Evolutionary conservation across 2,113 vertebrate species (phyloP), one percentile per base, ranked within the genome.

Genomic region (Scytalopus superciliaris): DNA sequence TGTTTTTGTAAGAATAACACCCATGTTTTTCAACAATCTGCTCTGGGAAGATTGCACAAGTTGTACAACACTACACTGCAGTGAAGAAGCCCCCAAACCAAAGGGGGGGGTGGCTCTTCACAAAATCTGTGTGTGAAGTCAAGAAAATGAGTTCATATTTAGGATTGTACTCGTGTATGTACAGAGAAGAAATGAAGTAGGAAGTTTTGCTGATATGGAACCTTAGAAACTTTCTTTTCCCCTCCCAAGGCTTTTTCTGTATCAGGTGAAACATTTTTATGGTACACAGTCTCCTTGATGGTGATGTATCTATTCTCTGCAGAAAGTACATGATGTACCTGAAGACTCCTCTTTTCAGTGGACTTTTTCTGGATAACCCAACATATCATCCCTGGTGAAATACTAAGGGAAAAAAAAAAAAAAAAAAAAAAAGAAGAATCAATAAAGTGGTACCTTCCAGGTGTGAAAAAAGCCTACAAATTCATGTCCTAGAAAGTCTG

Each of bases 1-100:
- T 56, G 25, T 6, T 81, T 63, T 59, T 40, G 8, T 45, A 56
- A 39, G 45, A 69, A 10, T 31, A 37, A 14, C 14, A 50, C 15
- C 23, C 12, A 3, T 37, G 31, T 6, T 37, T 84, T 91, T 39
- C 42, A 78, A 3, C 12, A 52, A 24, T 19, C 27, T 93, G 28
- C 44, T 45, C 10, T 16, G 30, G n/a, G 50, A 70, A 27, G 14
- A 42, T 2, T 82, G 33, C 31, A 44, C 17, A 30, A n/a, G 35
- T 22, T 66, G 19, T 9, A 11, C 10, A 56, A 4, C 9, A 2
- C 24, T 25, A 1, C 9, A 3, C 21, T 24, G 2, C 37, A 31
- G 55, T 2, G 3, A 40, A 66, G 22, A 53, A 59, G 14, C 17
- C 57, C 44, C 10, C 47, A 50, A 45, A 7, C 17, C 19, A 62